phyloP scores from a whole-genome alignment of 2,113 vertebrate genomes.

The Thunnus maccoyii region DNA sequence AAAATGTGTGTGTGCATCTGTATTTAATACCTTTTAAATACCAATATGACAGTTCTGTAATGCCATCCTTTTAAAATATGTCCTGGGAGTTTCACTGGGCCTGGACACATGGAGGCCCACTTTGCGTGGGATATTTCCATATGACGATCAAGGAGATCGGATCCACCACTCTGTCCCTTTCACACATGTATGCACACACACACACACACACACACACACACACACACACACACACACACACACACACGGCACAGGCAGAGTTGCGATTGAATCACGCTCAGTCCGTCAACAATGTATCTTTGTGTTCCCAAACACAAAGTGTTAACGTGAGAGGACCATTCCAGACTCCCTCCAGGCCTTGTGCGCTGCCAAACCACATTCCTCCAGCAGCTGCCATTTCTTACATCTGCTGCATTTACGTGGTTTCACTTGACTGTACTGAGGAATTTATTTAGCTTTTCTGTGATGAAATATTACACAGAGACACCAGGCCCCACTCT shows the following conservation, averaged over 20 bases:
- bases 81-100: slow-evolving; percentile 30
- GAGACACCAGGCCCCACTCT: slow-evolving; percentile 73
- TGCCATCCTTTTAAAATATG: slow-evolving; percentile 55
- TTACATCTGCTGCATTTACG: slow-evolving; percentile 86
- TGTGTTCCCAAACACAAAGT: slow-evolving; percentile 77
- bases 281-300: slow-evolving; percentile 65
- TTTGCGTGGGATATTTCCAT: slow-evolving; percentile 49
- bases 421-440: slow-evolving; percentile 81
- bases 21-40: slow-evolving; percentile 50
- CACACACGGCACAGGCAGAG: neutral
- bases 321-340: slow-evolving; percentile 76
- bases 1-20: slow-evolving; percentile 44
- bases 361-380: slow-evolving; percentile 82
- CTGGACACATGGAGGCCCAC: slow-evolving; percentile 30
- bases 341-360: slow-evolving; percentile 58
- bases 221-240: slow-evolving; percentile 3
- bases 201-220: neutral
- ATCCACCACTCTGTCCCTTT: slow-evolving; percentile 31
- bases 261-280: slow-evolving; percentile 30
- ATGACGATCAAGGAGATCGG: slow-evolving; percentile 25
- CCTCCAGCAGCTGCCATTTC: slow-evolving; percentile 83
- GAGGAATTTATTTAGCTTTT: slow-evolving; percentile 85
- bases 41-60: slow-evolving; percentile 19
- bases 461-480: slow-evolving; percentile 85
- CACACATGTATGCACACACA: neutral